A percentile compares a stretch with the other conserved stretches of the same genome.
phyloP scores from a whole-genome alignment of 2,113 vertebrate species.

The Leucopsar rothschildi region DNA sequence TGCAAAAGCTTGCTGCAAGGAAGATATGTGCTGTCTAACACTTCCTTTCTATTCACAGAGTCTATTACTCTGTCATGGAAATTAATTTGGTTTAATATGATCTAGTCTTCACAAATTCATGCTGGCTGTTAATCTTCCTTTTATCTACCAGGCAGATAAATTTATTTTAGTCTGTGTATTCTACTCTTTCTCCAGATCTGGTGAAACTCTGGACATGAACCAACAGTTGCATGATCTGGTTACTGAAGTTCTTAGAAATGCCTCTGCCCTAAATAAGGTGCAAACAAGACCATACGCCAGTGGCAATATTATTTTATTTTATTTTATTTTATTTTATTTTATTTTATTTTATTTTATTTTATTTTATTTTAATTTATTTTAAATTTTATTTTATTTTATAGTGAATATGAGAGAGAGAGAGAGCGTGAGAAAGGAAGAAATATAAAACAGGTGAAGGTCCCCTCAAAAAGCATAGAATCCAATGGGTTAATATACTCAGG shows the following conservation, averaged over 20 bases:
- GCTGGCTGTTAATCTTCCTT: neutral
- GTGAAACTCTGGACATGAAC: neutral
- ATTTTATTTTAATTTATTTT: too few species aligned
- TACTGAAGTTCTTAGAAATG: neutral
- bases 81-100: neutral
- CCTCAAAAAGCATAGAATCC: neutral
- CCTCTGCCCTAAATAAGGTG: neutral
- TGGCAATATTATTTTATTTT: neutral
- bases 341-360: too few species aligned
- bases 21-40: neutral
- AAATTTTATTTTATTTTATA: neutral
- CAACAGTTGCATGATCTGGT: accelerated
- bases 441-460: neutral
- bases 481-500: neutral
- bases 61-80: neutral
- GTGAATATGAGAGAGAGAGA: neutral
- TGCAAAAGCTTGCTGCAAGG: neutral
- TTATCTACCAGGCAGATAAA: neutral
- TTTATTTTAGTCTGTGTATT: neutral
- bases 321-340: too few species aligned
- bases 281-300: neutral
- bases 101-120: neutral
- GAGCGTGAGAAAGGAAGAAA: neutral
- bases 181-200: neutral
- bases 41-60: neutral